These are phyloP conservation scores for Drosophila tristis DNA, from an alignment of 1,140 invertebrate genomes.

Conservation along the genomic window DNA sequence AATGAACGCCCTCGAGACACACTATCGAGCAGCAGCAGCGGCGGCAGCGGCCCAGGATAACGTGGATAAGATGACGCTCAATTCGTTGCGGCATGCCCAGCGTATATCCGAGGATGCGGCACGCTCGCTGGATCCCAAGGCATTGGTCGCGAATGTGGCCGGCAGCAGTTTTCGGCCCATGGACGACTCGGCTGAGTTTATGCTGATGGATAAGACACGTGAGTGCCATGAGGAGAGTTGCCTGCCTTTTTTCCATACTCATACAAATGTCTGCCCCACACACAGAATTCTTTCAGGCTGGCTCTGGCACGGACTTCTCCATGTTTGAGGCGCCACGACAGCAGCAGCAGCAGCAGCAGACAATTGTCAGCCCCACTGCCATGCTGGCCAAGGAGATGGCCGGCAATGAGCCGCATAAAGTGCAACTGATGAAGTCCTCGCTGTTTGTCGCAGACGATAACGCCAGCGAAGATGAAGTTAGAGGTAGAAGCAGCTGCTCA, in stretches of 20 bases:
- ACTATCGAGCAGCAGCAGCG: conserved; percentile 20
- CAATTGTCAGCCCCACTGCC: conserved; percentile 85
- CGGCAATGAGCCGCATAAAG: conserved; percentile 87
- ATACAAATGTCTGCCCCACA: no score
- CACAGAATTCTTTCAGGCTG: conserved; percentile 72
- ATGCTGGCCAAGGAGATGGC: conserved; percentile 86
- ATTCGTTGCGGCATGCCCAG: conserved; percentile 63
- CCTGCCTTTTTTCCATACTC: background rate
- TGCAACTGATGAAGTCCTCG: conserved; percentile 95
- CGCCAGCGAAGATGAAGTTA: conserved; percentile 49
- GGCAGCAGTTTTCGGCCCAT: conserved; percentile 57
- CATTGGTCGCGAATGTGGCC: conserved; percentile 35
- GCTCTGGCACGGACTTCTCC: conserved; percentile 59
- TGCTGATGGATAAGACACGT: conserved; percentile 78
- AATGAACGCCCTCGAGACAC: conserved; percentile 44
- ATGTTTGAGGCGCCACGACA: conserved; percentile 59
- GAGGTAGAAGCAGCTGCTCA: conserved; percentile 9
- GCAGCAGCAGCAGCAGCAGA: conserved; percentile 1
- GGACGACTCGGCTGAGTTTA: conserved; percentile 72
- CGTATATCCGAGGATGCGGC: conserved; percentile 67
- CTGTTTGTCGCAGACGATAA: conserved; percentile 84
- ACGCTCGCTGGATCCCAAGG: conserved; percentile 64
- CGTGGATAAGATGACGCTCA: conserved; percentile 61
- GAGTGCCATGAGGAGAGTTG: conserved; percentile 3
- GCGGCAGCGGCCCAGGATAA: background rate